Percentiles rank a stretch among this genome's conserved stretches.
These are phyloP conservation scores for Lasioglossum villosulum DNA, from an alignment of 2,888 invertebrate species.

Conservation along the genomic window DNA sequence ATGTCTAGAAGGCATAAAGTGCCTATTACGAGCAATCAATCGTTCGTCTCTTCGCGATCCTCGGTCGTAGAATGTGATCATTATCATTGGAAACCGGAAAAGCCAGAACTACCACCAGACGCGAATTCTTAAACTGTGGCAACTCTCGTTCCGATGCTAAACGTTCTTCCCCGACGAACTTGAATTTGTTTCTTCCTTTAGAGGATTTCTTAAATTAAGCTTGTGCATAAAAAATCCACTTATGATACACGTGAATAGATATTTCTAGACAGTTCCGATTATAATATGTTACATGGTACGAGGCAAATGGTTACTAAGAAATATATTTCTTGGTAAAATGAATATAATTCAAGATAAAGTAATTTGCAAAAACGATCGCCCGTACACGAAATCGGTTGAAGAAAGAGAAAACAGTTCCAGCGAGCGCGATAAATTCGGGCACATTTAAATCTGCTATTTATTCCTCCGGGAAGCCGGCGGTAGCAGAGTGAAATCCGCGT, in stretches of 20 bases:
- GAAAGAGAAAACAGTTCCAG: background rate
- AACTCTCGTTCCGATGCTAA: background rate
- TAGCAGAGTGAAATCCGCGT: background rate
- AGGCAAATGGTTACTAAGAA: background rate
- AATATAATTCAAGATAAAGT: background rate
- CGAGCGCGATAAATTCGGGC: background rate
- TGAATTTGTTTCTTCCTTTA: no score
- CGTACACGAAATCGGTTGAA: background rate
- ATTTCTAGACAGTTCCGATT: no score
- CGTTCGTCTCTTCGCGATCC: conserved; percentile 28
- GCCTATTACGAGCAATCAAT: conserved; percentile 41
- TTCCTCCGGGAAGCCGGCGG: background rate
- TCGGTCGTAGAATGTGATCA: background rate
- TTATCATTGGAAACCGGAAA: conserved; percentile 13
- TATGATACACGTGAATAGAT: no score
- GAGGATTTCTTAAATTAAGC: no score
- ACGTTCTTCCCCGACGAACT: background rate
- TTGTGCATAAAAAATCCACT: no score
- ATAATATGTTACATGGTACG: no score
- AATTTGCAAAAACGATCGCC: background rate
- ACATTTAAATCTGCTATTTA: background rate
- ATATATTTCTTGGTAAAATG: background rate
- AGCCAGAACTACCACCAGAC: background rate
- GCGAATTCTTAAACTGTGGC: background rate
- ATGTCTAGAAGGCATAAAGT: conserved; percentile 42